These are phyloP conservation scores for Silurus meridionalis DNA, from an alignment of 2,113 vertebrate species.

Conservation along the genomic window DNA sequence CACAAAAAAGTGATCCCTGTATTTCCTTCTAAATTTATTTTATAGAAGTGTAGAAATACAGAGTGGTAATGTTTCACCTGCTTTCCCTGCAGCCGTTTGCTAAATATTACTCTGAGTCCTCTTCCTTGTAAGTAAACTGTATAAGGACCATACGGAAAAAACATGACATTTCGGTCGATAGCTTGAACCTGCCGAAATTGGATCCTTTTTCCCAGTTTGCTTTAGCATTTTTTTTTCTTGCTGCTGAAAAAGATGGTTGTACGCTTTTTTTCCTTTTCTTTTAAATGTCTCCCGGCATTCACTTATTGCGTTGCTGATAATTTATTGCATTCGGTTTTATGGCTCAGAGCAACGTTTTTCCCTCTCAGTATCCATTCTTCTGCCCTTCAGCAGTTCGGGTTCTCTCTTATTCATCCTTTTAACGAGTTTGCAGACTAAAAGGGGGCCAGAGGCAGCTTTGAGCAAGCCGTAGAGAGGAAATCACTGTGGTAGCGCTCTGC, in stretches of 20 bases:
- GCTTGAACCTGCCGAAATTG: slow-evolving; percentile 7
- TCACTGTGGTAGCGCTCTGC: slow-evolving; percentile 12
- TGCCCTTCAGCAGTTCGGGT: neutral
- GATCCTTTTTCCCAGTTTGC: slow-evolving; percentile 19
- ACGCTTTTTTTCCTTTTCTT: neutral
- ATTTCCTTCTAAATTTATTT: too few relatives aligned
- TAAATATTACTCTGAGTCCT: neutral
- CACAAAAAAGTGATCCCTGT: neutral
- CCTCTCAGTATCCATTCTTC: neutral
- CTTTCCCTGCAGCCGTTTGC: neutral
- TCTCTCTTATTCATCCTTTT: slow-evolving; percentile 49
- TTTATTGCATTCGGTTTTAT: slow-evolving; percentile 44
- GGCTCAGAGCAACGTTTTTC: slow-evolving; percentile 28
- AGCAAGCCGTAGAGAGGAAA: slow-evolving; percentile 21
- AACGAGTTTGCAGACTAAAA: slow-evolving; percentile 43
- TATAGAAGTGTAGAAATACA: neutral
- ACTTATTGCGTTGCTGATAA: slow-evolving; percentile 30
- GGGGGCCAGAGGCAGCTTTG: slow-evolving; percentile 34
- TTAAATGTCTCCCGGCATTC: slow-evolving; percentile 19
- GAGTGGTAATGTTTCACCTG: neutral
- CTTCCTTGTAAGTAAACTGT: slow-evolving; percentile 27
- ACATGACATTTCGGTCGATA: neutral
- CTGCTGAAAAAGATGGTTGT: slow-evolving; percentile 24
- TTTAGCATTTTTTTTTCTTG: neutral
- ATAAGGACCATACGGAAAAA: slow-evolving; percentile 1